These are phyloP conservation scores for Pachymerium ferrugineum DNA, from an alignment of 2,888 invertebrate species.

Conservation along the genomic window DNA sequence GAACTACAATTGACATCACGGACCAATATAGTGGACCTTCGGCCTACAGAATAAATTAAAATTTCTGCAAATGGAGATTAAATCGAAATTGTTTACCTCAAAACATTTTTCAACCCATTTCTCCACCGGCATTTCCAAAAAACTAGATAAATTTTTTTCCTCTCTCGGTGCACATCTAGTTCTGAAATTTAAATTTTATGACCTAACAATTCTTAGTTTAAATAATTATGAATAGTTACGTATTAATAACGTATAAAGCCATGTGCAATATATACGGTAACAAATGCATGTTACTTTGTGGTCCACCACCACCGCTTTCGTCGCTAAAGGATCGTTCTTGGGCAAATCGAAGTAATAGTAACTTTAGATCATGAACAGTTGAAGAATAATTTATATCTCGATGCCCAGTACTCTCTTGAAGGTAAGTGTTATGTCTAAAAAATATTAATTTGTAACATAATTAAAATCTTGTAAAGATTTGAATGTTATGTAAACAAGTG, in stretches of 20 bases:
- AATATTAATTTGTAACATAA: too few relatives aligned
- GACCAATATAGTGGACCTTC: constrained; percentile 89
- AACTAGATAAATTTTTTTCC: constrained; percentile 66
- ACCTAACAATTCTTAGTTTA: constrained; percentile 1
- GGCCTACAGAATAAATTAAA: constrained; percentile 49
- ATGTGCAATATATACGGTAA: constrained; percentile 90
- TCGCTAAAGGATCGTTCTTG: constrained; percentile 94
- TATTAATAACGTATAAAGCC: constrained; percentile 88
- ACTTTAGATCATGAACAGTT: constrained; percentile 87
- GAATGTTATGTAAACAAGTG: constrained; percentile 36
- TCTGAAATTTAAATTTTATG: constrained; percentile 16
- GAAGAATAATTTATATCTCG: constrained; percentile 51
- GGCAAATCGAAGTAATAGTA: constrained; percentile 80
- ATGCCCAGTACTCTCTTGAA: constrained; percentile 50
- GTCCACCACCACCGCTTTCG: constrained; percentile 94
- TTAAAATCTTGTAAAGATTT: too few relatives aligned
- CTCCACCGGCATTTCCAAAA: constrained; percentile 57
- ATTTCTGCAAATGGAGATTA: not conserved
- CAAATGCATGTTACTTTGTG: constrained; percentile 94
- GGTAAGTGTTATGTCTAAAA: constrained; percentile 55
- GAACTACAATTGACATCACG: constrained; percentile 71
- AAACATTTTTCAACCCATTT: constrained; percentile 69
- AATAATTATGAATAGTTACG: constrained; percentile 48
- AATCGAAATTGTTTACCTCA: constrained; percentile 52
- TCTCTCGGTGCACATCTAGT: constrained; percentile 55